These are phyloP conservation scores for Protodeltote pygarga DNA, from an alignment of 2,888 invertebrate genomes.

Conservation along the genomic window DNA sequence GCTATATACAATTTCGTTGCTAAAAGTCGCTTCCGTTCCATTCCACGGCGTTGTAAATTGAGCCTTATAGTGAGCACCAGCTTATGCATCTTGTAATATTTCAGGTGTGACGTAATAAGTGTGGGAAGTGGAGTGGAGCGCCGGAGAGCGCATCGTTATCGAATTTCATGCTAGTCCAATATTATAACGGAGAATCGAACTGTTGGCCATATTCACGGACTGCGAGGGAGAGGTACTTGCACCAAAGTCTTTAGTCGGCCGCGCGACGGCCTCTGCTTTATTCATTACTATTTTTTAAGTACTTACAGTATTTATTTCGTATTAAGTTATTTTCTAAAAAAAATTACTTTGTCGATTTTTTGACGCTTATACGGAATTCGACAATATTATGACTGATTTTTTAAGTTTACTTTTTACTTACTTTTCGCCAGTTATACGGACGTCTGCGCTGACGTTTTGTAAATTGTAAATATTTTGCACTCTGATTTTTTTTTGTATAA, in stretches of 20 bases:
- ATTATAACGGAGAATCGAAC: slow-evolving; percentile 81
- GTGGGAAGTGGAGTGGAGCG: slow-evolving; percentile 47
- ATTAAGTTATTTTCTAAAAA: slow-evolving; percentile 68
- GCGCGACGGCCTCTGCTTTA: slow-evolving; percentile 56
- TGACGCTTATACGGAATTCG: slow-evolving; percentile 54
- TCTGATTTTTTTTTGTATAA: slow-evolving; percentile 25
- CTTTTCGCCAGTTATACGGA: slow-evolving; percentile 32
- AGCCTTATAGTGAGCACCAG: background rate
- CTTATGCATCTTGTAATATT: slow-evolving; percentile 21
- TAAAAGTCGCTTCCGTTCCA: too few relatives aligned
- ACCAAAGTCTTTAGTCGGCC: slow-evolving; percentile 78
- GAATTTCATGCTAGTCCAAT: slow-evolving; percentile 86
- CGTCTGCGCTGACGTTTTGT: slow-evolving; percentile 23
- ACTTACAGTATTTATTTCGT: slow-evolving; percentile 86
- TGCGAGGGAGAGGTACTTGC: slow-evolving; percentile 67
- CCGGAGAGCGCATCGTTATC: slow-evolving; percentile 64
- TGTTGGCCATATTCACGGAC: slow-evolving; percentile 78
- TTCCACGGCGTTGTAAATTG: too few relatives aligned
- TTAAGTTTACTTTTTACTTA: slow-evolving; percentile 41
- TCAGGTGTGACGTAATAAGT: slow-evolving; percentile 47
- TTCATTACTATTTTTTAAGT: slow-evolving; percentile 68
- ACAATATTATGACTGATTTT: slow-evolving; percentile 73
- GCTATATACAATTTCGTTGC: too few relatives aligned
- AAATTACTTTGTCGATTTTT: slow-evolving; percentile 56
- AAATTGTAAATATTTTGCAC: slow-evolving; percentile 38